Percentiles rank a stretch among this genome's conserved stretches.
Conservation (phyloP, 2,888 invertebrate species). For the Sinopyrophorus schimmeli region DNA sequence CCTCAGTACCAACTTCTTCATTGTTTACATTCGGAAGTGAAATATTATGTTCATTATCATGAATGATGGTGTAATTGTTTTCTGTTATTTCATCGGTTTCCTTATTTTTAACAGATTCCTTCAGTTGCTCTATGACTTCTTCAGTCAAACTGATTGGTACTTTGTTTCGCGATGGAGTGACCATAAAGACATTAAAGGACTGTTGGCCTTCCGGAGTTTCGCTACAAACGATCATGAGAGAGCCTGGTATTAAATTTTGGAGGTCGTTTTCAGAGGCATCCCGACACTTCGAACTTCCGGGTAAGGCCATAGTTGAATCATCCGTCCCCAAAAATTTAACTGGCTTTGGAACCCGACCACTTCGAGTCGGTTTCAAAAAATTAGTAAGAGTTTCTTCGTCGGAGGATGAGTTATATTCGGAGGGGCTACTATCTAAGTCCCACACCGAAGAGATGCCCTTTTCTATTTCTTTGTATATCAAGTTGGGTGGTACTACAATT, state of each 20-base stretch:
- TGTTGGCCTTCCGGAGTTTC: conserved; percentile 54
- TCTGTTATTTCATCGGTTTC: conserved; percentile 28
- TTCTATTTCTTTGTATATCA: conserved; percentile 18
- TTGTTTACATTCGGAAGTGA: too few species aligned
- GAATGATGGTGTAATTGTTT: conserved; percentile 39
- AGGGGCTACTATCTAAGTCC: conserved; percentile 12
- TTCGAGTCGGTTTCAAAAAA: conserved; percentile 53
- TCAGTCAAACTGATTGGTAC: conserved; percentile 49
- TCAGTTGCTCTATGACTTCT: conserved; percentile 42
- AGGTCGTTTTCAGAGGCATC: neutral
- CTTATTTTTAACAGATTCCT: conserved; percentile 31
- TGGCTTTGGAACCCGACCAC: conserved; percentile 53
- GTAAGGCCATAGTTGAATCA: conserved; percentile 12
- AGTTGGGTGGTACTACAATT: neutral
- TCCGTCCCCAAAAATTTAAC: conserved; percentile 38
- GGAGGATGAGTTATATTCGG: too few species aligned
- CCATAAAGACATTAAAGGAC: conserved; percentile 58
- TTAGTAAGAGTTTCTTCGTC: conserved; percentile 36
- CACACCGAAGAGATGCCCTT: conserved; percentile 23
- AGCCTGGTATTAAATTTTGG: conserved; percentile 53
- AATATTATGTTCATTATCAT: conserved; percentile 27
- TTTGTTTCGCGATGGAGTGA: conserved; percentile 51
- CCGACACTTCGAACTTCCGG: conserved; percentile 1
- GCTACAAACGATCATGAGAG: conserved; percentile 58
- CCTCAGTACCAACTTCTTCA: too few species aligned